Conservation (phyloP, 2,888 invertebrate species). For the Aleiodes alternator region DNA sequence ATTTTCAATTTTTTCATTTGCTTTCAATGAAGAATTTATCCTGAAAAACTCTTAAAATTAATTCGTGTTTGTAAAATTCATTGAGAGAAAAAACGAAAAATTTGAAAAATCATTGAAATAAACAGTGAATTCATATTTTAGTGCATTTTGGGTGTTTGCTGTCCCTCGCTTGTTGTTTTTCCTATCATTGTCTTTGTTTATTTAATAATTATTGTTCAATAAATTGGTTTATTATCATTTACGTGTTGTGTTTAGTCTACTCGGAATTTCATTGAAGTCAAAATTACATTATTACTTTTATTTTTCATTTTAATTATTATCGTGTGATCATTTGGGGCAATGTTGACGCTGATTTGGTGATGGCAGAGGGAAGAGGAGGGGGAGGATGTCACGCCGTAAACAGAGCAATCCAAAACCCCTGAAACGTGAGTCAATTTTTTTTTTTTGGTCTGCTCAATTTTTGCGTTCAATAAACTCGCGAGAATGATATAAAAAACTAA, state of each 20-base stretch:
- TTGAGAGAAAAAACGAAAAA: constrained; percentile 22
- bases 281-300: constrained; percentile 21
- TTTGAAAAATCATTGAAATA: constrained; percentile 6
- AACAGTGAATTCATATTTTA: not conserved
- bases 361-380: constrained; percentile 75
- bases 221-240: not conserved
- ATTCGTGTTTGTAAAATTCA: not conserved
- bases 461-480: not conserved
- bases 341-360: constrained; percentile 72
- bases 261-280: constrained; percentile 2
- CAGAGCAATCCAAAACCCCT: constrained; percentile 97
- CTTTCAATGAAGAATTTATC: too few relatives aligned
- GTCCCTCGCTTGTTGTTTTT: constrained; percentile 18
- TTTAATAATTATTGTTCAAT: not conserved
- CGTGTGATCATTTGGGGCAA: constrained; percentile 49
- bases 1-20: too few relatives aligned
- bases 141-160: constrained; percentile 12
- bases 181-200: constrained; percentile 1
- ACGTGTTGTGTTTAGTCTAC: constrained; percentile 32
- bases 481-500: not conserved
- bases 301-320: constrained; percentile 18
- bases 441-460: constrained; percentile 29
- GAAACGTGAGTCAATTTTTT: constrained; percentile 86
- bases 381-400: constrained; percentile 92
- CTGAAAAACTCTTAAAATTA: not conserved